phyloP scores from a whole-genome alignment of 2,888 invertebrate genomes.

The Megastigmus dorsalis region DNA sequence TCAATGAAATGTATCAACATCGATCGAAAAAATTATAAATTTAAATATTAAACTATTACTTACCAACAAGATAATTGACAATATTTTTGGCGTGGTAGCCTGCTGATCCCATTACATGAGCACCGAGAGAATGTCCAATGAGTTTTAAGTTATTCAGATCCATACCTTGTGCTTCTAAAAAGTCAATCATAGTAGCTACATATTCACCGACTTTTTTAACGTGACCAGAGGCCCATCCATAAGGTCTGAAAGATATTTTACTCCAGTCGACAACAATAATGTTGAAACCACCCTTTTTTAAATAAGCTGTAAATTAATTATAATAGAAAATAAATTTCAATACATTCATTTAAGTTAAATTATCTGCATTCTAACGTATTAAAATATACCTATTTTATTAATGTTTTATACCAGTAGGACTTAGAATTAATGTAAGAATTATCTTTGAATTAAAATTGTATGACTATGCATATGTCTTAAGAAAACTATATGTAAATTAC shows the following conservation, averaged over 20 bases:
- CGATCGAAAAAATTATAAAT: too few species aligned
- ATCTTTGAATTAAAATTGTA: too few species aligned
- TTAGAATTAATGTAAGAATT: too few species aligned
- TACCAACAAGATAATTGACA: conserved; percentile 36
- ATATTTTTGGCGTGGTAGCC: conserved; percentile 54
- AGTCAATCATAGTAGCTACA: conserved; percentile 60
- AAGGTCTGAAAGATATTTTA: conserved; percentile 54
- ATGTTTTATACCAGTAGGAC: too few species aligned
- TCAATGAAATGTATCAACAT: too few species aligned
- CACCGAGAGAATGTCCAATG: conserved; percentile 65
- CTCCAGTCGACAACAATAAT: conserved; percentile 64
- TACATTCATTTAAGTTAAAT: too few species aligned
- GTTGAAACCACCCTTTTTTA: conserved; percentile 60
- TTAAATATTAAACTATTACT: neutral
- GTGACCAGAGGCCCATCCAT: conserved; percentile 52
- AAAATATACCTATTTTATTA: too few species aligned
- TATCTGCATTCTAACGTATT: too few species aligned
- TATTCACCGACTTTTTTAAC: conserved; percentile 57
- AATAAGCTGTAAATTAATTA: conserved; percentile 49
- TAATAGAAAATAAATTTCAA: too few species aligned
- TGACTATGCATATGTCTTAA: too few species aligned
- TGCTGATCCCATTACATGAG: conserved; percentile 61
- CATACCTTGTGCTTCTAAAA: conserved; percentile 56
- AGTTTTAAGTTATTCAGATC: conserved; percentile 53
- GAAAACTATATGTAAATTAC: too few species aligned